Evolutionary conservation across 2,888 invertebrate species (phyloP).

Genomic region (Trimorus sp.): DNA sequence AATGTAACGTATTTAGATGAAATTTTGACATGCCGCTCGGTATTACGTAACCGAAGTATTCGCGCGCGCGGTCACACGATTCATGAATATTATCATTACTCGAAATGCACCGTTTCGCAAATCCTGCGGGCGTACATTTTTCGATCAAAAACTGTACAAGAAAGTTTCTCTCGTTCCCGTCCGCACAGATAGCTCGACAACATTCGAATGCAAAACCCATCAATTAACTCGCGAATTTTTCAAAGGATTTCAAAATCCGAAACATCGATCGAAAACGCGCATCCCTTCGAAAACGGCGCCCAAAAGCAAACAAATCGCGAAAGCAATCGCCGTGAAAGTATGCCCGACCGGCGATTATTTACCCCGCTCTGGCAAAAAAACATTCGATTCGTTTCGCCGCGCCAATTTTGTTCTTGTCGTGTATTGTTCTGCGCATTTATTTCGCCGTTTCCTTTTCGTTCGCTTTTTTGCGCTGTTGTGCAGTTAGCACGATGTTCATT

Average conservation of each 20-base stretch:
- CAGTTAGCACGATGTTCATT: conserved; percentile 46
- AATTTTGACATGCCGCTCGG: not conserved
- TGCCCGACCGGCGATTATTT: conserved; percentile 38
- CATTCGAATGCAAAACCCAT: not conserved
- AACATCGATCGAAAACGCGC: conserved; percentile 6
- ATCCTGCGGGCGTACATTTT: not conserved
- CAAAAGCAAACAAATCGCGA: conserved; percentile 37
- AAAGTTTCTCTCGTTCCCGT: too few relatives aligned
- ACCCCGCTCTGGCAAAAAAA: conserved; percentile 21
- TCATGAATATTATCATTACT: conserved; percentile 2
- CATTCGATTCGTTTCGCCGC: conserved; percentile 32
- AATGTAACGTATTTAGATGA: conserved; percentile 3
- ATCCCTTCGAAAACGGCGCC: conserved; percentile 25
- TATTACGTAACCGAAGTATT: not conserved
- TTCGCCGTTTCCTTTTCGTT: conserved; percentile 3
- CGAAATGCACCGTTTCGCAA: not conserved
- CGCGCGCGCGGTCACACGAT: not conserved
- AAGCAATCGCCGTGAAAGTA: conserved; percentile 34
- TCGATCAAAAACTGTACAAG: conserved; percentile 1
- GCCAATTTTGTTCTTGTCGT: conserved; percentile 30
- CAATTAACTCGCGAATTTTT: conserved; percentile 19
- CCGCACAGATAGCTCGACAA: too few relatives aligned
- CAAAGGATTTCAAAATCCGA: conserved; percentile 55
- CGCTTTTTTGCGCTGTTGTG: conserved; percentile 2
- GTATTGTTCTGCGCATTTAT: too few relatives aligned